Evolutionary conservation across 2,797 vertebrate species (phyloP).

Genomic region (Meriones psammophilus): DNA sequence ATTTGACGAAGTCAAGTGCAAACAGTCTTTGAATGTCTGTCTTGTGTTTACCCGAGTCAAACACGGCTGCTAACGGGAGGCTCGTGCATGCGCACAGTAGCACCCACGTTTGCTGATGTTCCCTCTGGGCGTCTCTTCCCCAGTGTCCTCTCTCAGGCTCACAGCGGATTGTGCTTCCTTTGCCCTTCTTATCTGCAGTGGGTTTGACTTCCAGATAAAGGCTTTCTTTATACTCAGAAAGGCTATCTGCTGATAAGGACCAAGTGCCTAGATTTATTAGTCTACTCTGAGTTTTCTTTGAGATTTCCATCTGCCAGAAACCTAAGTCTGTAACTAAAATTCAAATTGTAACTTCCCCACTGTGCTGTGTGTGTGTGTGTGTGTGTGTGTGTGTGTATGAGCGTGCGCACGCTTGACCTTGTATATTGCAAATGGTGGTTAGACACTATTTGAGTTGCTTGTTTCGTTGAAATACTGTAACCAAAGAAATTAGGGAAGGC

Average conservation of each 20-base stretch:
- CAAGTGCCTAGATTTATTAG: background rate
- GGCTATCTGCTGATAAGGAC: background rate
- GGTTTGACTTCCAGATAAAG: background rate
- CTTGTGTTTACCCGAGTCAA: background rate
- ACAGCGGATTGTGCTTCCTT: background rate
- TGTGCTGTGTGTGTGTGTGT: too few species aligned
- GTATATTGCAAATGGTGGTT: constrained; percentile 24
- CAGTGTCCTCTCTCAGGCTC: background rate
- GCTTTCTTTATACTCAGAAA: background rate
- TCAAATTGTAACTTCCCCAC: background rate
- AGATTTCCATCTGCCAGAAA: background rate
- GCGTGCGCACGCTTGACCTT: too few species aligned
- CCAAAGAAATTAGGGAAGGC: background rate
- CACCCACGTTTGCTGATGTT: background rate
- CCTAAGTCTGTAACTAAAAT: constrained; percentile 13
- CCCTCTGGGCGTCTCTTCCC: background rate
- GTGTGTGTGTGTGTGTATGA: background rate
- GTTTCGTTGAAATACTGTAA: background rate
- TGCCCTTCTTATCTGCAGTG: background rate
- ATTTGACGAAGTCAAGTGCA: constrained; percentile 46
- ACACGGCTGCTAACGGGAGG: background rate
- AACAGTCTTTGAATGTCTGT: constrained; percentile 7
- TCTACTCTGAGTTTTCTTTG: background rate
- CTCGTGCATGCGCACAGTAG: background rate
- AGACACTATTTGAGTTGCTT: background rate